Conservation (phyloP, 2,888 invertebrate genomes). For the Catocala nupta region DNA sequence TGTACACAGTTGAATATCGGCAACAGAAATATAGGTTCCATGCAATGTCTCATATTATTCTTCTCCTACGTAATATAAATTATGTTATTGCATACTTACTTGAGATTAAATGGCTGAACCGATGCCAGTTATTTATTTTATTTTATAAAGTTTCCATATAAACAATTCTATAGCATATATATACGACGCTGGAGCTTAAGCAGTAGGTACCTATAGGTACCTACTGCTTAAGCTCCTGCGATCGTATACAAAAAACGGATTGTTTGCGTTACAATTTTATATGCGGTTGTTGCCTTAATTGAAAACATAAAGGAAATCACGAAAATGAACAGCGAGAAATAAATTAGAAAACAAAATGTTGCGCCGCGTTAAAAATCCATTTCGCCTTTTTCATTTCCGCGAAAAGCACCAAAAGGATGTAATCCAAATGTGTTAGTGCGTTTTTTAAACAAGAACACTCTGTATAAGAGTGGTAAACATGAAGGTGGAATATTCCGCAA, state of each 20-base stretch:
- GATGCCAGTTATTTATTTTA: too few species aligned
- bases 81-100: too few species aligned
- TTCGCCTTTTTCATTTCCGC: constrained; percentile 45
- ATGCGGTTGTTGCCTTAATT: constrained; percentile 22
- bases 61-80: too few species aligned
- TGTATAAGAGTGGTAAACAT: constrained; percentile 31
- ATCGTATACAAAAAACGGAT: neutral
- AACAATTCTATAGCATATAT: too few species aligned
- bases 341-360: constrained; percentile 21
- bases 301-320: constrained; percentile 39
- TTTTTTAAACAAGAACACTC: constrained; percentile 34
- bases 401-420: constrained; percentile 27
- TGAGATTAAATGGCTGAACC: too few species aligned
- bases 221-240: too few species aligned
- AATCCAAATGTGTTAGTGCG: constrained; percentile 28
- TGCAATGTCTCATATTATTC: too few species aligned
- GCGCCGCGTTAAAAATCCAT: constrained; percentile 36
- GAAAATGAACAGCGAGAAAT: constrained; percentile 10
- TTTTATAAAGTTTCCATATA: too few species aligned
- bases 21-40: too few species aligned
- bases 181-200: too few species aligned
- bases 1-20: neutral
- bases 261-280: constrained; percentile 6
- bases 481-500: constrained; percentile 66
- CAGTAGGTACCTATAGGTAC: too few species aligned